Conservation (phyloP, 2,113 vertebrate species). For the Smithornis capensis region DNA sequence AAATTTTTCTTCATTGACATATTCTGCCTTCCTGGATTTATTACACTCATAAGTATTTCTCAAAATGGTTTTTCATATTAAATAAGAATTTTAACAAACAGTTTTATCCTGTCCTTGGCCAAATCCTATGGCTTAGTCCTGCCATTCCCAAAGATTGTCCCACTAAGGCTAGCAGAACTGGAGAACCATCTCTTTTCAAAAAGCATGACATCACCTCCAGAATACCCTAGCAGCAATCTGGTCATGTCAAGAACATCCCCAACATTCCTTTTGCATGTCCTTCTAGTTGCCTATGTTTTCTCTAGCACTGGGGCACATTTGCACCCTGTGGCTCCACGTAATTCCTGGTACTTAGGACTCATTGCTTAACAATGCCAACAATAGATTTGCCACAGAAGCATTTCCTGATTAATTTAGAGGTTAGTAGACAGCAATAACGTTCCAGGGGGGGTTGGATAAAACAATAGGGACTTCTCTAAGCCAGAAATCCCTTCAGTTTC, state of each 20-base stretch:
- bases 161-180: neutral
- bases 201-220: rapidly evolving
- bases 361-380: too few species aligned
- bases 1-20: neutral
- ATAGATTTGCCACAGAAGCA: neutral
- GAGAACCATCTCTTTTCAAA: neutral
- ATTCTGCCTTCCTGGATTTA: neutral
- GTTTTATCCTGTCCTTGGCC: neutral
- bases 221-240: neutral
- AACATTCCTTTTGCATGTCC: neutral
- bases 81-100: neutral
- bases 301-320: neutral
- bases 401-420: neutral
- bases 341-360: neutral
- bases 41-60: neutral
- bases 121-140: neutral
- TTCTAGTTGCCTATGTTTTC: neutral
- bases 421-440: neutral
- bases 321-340: neutral
- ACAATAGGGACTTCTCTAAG: neutral
- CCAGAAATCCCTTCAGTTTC: neutral
- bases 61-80: neutral
- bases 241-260: neutral
- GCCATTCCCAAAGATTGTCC: neutral
- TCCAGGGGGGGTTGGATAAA: neutral